Evolutionary conservation across 2,888 invertebrate species (phyloP).

Genomic region (Autographa gamma): DNA sequence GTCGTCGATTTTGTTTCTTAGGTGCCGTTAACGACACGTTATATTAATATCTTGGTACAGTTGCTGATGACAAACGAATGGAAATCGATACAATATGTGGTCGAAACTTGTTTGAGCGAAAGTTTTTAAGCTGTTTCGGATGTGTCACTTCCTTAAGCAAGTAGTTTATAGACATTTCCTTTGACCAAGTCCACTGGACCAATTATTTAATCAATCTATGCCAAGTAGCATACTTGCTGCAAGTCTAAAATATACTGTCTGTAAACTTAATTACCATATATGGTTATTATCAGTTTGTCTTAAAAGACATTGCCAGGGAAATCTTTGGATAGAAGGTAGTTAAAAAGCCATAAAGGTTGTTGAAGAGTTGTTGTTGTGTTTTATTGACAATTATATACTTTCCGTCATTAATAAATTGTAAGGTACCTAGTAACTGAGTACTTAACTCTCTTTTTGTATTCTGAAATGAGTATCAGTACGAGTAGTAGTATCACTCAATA

Average conservation of each 20-base stretch:
- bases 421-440: background rate
- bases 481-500: too few species aligned
- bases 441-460: background rate
- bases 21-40: conserved; percentile 32
- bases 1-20: conserved; percentile 40
- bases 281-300: background rate
- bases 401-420: background rate
- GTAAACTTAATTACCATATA: background rate
- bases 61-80: conserved; percentile 50
- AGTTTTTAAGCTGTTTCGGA: conserved; percentile 45
- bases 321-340: background rate
- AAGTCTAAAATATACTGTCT: background rate
- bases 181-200: background rate
- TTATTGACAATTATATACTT: background rate
- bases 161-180: conserved; percentile 15
- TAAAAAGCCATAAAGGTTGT: background rate
- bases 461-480: background rate
- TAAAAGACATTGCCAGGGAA: background rate
- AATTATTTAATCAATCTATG: background rate
- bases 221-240: background rate
- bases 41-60: conserved; percentile 31
- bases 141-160: conserved; percentile 45
- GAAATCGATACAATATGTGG: conserved; percentile 49
- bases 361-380: background rate
- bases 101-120: conserved; percentile 49